Conservation (phyloP, 2,888 invertebrate species). For the Mesochorus sp. region DNA sequence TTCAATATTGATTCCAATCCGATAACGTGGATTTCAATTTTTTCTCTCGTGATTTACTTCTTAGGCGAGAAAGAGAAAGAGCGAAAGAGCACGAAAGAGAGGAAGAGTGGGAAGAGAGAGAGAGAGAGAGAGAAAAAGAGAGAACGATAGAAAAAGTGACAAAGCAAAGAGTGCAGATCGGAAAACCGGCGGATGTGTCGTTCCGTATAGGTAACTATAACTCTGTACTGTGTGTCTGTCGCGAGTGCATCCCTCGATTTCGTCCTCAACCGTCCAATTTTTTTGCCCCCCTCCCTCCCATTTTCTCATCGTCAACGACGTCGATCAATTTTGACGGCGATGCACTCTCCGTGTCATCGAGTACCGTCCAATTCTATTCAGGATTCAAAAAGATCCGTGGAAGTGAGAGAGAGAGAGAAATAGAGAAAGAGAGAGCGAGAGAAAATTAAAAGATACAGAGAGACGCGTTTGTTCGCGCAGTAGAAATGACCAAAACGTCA, state of each 20-base stretch:
- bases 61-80: constrained; percentile 62
- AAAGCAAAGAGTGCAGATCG: constrained; percentile 29
- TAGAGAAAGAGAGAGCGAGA: neutral
- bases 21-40: constrained; percentile 78
- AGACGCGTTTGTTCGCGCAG: constrained; percentile 7
- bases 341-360: constrained; percentile 61
- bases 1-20: constrained; percentile 80
- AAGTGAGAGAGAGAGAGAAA: neutral
- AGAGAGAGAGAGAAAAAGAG: constrained; percentile 19
- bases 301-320: constrained; percentile 46
- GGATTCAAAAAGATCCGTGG: constrained; percentile 34
- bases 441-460: constrained; percentile 5
- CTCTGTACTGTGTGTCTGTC: too few relatives aligned
- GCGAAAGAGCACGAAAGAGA: constrained; percentile 7
- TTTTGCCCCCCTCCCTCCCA: neutral
- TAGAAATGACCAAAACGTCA: constrained; percentile 36
- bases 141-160: constrained; percentile 38
- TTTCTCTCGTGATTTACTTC: constrained; percentile 77
- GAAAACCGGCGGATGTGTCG: constrained; percentile 36
- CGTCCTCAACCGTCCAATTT: constrained; percentile 22
- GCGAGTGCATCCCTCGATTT: constrained; percentile 4
- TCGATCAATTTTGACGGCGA: constrained; percentile 58
- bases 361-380: constrained; percentile 56
- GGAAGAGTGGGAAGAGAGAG: neutral
- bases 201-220: neutral